Conservation (phyloP, 2,113 vertebrate species). For the Ammospiza caudacuta region DNA sequence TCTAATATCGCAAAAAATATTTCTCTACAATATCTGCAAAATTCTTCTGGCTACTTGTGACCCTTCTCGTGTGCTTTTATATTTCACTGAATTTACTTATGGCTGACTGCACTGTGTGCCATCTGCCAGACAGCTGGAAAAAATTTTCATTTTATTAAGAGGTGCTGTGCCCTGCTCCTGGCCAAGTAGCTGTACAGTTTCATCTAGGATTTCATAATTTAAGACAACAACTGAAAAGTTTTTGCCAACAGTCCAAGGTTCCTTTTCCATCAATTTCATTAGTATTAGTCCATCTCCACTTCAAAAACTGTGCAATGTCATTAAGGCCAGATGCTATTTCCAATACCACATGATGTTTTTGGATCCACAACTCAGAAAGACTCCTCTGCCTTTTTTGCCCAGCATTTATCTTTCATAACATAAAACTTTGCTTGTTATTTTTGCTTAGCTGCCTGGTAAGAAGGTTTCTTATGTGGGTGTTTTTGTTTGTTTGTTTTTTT, state of each 20-base stretch:
- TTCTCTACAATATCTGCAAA: not conserved
- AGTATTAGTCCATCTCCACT: not conserved
- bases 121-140: constrained; percentile 6
- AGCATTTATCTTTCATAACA: not conserved
- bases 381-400: no score
- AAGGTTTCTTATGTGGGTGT: not conserved
- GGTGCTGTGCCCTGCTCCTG: not conserved
- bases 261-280: not conserved
- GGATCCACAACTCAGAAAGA: not conserved
- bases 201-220: not conserved
- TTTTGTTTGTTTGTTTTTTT: not conserved
- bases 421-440: not conserved
- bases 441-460: not conserved
- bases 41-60: not conserved
- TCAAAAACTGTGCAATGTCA: not conserved
- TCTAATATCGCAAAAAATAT: not conserved
- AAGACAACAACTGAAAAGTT: not conserved
- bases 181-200: not conserved
- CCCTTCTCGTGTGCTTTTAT: not conserved
- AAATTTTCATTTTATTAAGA: not conserved
- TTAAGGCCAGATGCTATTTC: not conserved
- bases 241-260: not conserved
- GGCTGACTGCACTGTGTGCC: not conserved
- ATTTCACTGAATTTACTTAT: not conserved
- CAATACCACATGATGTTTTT: not conserved